phyloP scores from a whole-genome alignment of 2,888 invertebrate species.

The Diplolepis rosae region DNA sequence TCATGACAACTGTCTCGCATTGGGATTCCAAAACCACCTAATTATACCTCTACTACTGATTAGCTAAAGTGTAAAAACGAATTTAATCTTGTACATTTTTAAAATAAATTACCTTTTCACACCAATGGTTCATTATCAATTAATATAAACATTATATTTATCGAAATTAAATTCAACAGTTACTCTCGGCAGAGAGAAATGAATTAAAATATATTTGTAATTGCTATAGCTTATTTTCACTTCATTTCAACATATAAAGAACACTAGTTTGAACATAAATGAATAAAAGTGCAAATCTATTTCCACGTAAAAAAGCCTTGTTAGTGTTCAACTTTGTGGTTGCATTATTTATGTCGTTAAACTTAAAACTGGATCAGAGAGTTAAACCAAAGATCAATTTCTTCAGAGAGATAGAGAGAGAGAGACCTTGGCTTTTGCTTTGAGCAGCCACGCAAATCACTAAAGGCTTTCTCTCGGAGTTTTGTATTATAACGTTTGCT shows the following conservation, averaged over 20 bases:
- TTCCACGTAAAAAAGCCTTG: neutral
- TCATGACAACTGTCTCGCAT: conserved; percentile 69
- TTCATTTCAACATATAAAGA: too few relatives aligned
- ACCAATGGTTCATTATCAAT: neutral
- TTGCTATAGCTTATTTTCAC: too few relatives aligned
- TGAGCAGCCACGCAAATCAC: conserved; percentile 29
- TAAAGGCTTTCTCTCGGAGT: conserved; percentile 42
- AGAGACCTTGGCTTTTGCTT: conserved; percentile 45
- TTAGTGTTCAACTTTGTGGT: neutral
- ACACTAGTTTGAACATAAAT: neutral
- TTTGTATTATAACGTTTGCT: conserved; percentile 10
- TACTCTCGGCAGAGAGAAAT: too few relatives aligned
- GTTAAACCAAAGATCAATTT: conserved; percentile 29
- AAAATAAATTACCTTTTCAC: conserved; percentile 16
- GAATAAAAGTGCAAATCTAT: neutral
- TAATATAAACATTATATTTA: too few relatives aligned
- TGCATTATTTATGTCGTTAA: neutral
- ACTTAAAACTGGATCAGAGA: neutral
- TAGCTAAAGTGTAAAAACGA: conserved; percentile 17
- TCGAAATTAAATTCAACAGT: too few relatives aligned
- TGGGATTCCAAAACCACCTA: conserved; percentile 62
- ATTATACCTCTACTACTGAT: neutral
- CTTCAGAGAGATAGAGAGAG: too few relatives aligned
- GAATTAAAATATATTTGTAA: too few relatives aligned
- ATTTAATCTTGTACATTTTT: conserved; percentile 14